These are phyloP conservation scores for Cebuella pygmaea DNA, from an alignment of 2,797 vertebrate genomes.

Conservation along the genomic window DNA sequence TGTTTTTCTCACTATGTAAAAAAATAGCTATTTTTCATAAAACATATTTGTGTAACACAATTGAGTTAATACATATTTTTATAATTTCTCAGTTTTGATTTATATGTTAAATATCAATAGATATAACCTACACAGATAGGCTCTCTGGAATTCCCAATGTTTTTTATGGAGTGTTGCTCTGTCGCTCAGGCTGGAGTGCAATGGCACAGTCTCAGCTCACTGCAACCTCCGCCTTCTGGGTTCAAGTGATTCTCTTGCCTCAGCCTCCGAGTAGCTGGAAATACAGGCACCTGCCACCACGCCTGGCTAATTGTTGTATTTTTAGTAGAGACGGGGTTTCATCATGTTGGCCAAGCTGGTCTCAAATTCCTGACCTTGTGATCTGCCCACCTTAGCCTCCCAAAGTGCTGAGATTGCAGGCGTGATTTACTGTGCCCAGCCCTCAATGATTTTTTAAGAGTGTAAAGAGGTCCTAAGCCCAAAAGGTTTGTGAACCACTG, in stretches of 20 bases:
- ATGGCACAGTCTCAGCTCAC: too few relatives aligned
- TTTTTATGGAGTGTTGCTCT: background rate
- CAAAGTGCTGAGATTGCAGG: too few relatives aligned
- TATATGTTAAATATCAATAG: conserved; percentile 26
- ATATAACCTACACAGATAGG: background rate
- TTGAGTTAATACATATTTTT: conserved; percentile 37
- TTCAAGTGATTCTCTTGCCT: too few relatives aligned
- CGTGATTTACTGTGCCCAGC: fast-evolving
- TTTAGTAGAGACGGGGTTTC: too few relatives aligned
- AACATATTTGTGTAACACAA: conserved; percentile 13
- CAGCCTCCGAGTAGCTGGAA: too few relatives aligned
- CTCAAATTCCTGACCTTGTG: too few relatives aligned
- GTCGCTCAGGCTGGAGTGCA: too few relatives aligned
- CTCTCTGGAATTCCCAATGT: background rate
- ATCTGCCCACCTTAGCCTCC: too few relatives aligned
- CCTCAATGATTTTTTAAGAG: background rate
- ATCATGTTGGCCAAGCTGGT: too few relatives aligned
- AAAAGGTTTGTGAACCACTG: background rate
- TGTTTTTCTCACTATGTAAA: conserved; percentile 29
- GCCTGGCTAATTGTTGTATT: too few relatives aligned
- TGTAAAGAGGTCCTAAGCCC: background rate
- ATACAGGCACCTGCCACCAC: too few relatives aligned
- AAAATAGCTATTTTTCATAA: conserved; percentile 39
- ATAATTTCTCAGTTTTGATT: conserved; percentile 56
- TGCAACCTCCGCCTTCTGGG: too few relatives aligned